Conservation (phyloP, 2,113 vertebrate genomes). For the Glareola pratincola region DNA sequence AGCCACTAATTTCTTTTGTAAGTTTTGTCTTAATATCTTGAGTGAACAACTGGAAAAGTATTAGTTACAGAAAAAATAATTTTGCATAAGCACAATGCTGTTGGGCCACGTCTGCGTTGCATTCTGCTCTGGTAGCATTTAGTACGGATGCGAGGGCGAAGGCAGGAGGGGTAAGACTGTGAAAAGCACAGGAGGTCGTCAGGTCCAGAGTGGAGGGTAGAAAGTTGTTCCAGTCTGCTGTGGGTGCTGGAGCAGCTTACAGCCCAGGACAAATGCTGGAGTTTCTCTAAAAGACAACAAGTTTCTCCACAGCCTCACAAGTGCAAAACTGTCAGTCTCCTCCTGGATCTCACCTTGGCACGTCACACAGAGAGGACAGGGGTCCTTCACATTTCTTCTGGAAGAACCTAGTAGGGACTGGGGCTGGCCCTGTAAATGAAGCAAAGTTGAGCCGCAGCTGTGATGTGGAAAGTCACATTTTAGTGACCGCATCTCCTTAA, state of each 20-base stretch:
- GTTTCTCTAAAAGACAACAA: not conserved
- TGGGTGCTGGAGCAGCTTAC: not conserved
- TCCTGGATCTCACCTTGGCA: not conserved
- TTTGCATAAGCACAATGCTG: not conserved
- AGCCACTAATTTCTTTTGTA: not conserved
- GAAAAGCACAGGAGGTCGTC: not conserved
- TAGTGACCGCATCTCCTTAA: not conserved
- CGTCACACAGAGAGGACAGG: fast-evolving
- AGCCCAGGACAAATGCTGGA: not conserved
- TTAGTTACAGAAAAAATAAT: not conserved
- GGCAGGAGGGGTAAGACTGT: not conserved
- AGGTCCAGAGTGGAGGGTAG: not conserved
- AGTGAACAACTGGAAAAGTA: not conserved
- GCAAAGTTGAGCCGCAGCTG: not conserved
- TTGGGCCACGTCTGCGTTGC: fast-evolving
- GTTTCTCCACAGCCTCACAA: not conserved
- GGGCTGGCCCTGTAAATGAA: not conserved
- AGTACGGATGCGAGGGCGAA: not conserved
- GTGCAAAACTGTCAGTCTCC: not conserved
- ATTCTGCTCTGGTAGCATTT: not conserved
- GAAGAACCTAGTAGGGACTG: not conserved
- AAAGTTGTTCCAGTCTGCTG: not conserved
- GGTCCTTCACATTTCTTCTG: not conserved
- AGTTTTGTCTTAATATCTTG: not conserved
- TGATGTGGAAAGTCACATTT: not conserved